Conservation (phyloP, 2,797 vertebrate genomes). For the Nannoperca australis region DNA sequence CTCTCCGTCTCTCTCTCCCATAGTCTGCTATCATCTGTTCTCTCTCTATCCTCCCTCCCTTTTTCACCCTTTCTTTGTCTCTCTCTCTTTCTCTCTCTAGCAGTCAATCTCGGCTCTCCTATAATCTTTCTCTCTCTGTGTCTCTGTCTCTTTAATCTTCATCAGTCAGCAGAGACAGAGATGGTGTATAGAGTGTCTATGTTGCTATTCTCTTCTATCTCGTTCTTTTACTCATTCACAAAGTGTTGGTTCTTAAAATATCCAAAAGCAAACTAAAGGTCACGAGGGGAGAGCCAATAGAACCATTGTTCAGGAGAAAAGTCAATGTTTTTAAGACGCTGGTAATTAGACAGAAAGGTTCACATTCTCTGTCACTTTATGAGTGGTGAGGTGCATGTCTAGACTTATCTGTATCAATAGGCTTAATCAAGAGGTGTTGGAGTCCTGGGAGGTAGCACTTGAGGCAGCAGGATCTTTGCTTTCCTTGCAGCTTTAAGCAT, state of each 20-base stretch:
- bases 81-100: constrained; percentile 29
- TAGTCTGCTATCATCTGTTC: constrained; percentile 53
- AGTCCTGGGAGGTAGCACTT: neutral
- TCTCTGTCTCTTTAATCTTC: constrained; percentile 80
- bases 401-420: constrained; percentile 3
- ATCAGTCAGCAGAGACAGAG: constrained; percentile 78
- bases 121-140: constrained; percentile 69
- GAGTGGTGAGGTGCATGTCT: neutral
- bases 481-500: constrained; percentile 7
- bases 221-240: constrained; percentile 37
- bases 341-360: constrained; percentile 5
- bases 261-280: constrained; percentile 52
- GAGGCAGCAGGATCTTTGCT: constrained; percentile 12
- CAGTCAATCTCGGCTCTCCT: constrained; percentile 75
- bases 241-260: constrained; percentile 53
- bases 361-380: neutral
- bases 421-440: constrained; percentile 11
- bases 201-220: constrained; percentile 29
- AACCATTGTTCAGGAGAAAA: constrained; percentile 14
- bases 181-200: constrained; percentile 62
- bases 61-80: constrained; percentile 49
- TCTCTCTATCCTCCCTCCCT: constrained; percentile 58
- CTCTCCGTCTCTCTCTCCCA: constrained; percentile 82
- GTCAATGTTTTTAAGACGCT: constrained; percentile 20
- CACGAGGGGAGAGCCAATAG: constrained; percentile 26